Conservation (phyloP, 2,888 invertebrate species). For the Panopea generosa region DNA sequence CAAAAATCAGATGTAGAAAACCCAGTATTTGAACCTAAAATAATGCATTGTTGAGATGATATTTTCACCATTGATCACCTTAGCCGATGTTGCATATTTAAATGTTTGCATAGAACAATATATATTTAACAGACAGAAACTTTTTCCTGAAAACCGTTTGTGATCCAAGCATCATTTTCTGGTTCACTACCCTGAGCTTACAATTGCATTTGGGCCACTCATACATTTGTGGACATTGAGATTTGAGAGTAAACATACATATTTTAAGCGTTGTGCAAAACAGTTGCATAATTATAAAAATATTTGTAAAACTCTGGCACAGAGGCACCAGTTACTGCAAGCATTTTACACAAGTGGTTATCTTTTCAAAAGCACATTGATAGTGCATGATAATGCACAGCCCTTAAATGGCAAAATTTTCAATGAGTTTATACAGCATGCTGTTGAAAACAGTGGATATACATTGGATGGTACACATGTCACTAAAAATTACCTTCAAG, state of each 20-base stretch:
- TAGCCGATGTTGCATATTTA: background rate
- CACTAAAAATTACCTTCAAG: background rate
- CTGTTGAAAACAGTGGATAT: background rate
- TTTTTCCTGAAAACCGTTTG: background rate
- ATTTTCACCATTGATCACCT: background rate
- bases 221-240: constrained; percentile 56
- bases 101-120: constrained; percentile 8
- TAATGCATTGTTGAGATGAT: constrained; percentile 1
- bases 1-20: too few species aligned
- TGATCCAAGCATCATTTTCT: constrained; percentile 7
- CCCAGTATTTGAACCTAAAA: constrained; percentile 9
- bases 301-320: constrained; percentile 38
- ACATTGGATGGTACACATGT: background rate
- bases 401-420: background rate
- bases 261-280: constrained; percentile 55
- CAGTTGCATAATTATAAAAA: constrained; percentile 47
- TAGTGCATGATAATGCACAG: background rate
- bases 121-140: constrained; percentile 1
- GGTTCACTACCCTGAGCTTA: constrained; percentile 8
- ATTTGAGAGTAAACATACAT: constrained; percentile 60
- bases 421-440: background rate
- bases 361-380: constrained; percentile 15
- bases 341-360: constrained; percentile 35
- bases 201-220: constrained; percentile 47
- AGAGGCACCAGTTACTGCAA: constrained; percentile 52